phyloP scores from a whole-genome alignment of 2,797 vertebrate genomes.

The Platalea minor region DNA sequence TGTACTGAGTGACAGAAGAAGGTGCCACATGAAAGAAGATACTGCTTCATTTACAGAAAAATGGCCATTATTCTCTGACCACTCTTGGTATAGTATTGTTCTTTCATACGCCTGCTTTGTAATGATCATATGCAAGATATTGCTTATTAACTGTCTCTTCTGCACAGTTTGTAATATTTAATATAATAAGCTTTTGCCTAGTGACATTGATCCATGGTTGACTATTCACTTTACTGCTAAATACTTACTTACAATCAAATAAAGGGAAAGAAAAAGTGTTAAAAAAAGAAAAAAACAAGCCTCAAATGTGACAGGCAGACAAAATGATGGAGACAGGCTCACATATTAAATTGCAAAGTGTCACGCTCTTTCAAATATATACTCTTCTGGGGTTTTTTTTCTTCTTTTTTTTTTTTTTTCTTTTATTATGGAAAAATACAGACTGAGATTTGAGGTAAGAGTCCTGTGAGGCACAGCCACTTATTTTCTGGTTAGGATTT shows the following conservation, averaged over 20 bases:
- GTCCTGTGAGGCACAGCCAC: background rate
- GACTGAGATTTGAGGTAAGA: background rate
- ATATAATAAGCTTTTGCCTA: background rate
- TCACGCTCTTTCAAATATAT: background rate
- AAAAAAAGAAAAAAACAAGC: background rate
- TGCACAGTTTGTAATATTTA: conserved; percentile 13
- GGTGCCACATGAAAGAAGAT: background rate
- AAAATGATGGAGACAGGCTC: background rate
- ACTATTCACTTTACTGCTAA: background rate
- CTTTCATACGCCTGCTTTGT: background rate
- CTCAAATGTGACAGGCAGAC: background rate
- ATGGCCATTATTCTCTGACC: background rate
- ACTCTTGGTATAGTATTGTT: background rate
- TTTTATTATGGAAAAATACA: background rate
- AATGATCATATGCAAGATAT: background rate
- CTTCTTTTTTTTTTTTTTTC: too few relatives aligned
- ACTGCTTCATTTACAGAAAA: background rate
- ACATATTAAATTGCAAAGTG: background rate
- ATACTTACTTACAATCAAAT: background rate
- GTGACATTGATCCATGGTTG: conserved; percentile 19
- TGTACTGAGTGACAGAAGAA: background rate
- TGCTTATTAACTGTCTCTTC: conserved; percentile 4
- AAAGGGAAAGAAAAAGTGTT: background rate
- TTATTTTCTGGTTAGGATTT: background rate
- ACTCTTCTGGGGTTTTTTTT: rapidly evolving